These are phyloP conservation scores for Hetaerina americana DNA, from an alignment of 1,140 invertebrate genomes.

Conservation along the genomic window DNA sequence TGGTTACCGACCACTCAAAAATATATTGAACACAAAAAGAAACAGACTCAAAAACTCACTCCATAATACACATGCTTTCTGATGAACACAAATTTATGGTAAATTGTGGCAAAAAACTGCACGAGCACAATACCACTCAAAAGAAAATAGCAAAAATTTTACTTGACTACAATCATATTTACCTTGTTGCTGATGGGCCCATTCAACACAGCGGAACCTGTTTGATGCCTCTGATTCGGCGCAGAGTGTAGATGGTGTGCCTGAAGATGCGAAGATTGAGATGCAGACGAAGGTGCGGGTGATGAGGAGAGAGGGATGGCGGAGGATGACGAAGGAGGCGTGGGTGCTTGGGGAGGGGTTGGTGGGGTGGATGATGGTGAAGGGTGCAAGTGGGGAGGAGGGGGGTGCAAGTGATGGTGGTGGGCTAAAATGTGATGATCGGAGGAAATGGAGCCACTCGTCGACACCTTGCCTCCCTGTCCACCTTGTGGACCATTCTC, in stretches of 20 bases:
- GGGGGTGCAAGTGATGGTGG: conserved; percentile 21
- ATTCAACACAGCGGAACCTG: conserved; percentile 3
- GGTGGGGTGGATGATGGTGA: conserved; percentile 27
- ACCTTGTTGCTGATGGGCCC: conserved; percentile 6
- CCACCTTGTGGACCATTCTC: conserved; percentile 29
- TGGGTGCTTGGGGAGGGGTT: conserved; percentile 27
- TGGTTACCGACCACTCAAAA: no score
- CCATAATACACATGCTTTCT: no score
- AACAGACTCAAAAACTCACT: no score
- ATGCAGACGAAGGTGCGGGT: conserved; percentile 16
- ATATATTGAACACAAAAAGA: no score
- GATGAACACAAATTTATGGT: no score
- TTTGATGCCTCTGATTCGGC: not conserved
- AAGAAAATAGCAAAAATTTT: not conserved
- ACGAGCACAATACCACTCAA: not conserved
- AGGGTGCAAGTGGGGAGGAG: conserved; percentile 30
- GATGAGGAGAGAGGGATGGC: conserved; percentile 28
- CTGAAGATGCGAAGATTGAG: not conserved
- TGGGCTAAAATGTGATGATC: not conserved
- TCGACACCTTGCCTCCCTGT: conserved; percentile 4
- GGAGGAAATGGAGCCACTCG: no score
- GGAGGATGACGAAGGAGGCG: conserved; percentile 35
- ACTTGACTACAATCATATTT: not conserved
- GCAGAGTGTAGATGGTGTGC: not conserved
- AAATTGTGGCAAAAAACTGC: no score